phyloP scores from a whole-genome alignment of 2,113 vertebrate species.

The Scalopus aquaticus region DNA sequence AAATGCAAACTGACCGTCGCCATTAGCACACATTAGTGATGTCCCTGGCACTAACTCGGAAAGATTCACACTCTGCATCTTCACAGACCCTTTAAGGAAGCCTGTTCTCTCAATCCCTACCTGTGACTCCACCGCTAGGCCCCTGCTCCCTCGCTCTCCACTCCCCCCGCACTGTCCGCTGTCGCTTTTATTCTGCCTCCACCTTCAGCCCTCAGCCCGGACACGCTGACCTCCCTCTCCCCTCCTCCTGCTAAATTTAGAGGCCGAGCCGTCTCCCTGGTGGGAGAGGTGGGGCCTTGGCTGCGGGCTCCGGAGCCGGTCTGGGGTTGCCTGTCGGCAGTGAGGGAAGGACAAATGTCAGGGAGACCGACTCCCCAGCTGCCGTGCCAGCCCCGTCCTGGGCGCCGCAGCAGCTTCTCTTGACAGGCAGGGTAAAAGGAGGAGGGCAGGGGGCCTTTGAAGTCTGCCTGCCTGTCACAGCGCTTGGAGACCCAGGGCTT shows the following conservation, averaged over 20 bases:
- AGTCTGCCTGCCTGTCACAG: constrained; percentile 77
- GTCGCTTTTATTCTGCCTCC: constrained; percentile 49
- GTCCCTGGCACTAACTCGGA: not conserved
- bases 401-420: constrained; percentile 51
- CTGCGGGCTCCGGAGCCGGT: constrained; percentile 56
- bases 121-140: not conserved
- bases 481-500: constrained; percentile 68
- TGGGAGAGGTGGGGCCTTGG: constrained; percentile 67
- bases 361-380: constrained; percentile 49
- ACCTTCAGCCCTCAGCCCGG: constrained; percentile 63
- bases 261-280: constrained; percentile 69
- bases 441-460: constrained; percentile 68
- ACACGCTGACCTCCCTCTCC: constrained; percentile 55
- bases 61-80: not conserved
- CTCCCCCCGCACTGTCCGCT: not conserved
- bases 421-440: constrained; percentile 78
- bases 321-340: constrained; percentile 65
- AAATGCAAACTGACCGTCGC: constrained; percentile 39
- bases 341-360: constrained; percentile 76
- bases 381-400: not conserved
- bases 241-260: constrained; percentile 76
- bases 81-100: constrained; percentile 10
- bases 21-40: constrained; percentile 5
- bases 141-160: not conserved
- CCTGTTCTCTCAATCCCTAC: not conserved